Conservation (phyloP, 2,888 invertebrate species). For the Eumacrocentrus americanus region DNA sequence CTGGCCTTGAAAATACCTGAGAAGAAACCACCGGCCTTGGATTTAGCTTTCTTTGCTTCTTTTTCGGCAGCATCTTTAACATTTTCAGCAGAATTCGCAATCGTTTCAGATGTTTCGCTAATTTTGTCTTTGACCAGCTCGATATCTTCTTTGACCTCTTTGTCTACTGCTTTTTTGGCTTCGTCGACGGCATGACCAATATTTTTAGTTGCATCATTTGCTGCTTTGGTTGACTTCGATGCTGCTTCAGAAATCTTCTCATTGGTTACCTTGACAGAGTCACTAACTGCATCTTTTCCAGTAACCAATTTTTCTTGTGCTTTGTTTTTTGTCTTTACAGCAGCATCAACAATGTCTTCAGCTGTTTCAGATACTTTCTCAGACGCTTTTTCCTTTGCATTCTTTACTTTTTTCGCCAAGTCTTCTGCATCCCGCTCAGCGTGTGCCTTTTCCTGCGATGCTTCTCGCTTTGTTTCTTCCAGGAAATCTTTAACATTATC, state of each 20-base stretch:
- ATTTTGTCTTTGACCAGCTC: slow-evolving; percentile 31
- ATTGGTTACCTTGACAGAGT: slow-evolving; percentile 57
- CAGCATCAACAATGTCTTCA: slow-evolving; percentile 57
- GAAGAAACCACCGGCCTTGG: slow-evolving; percentile 44
- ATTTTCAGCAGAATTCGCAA: slow-evolving; percentile 24
- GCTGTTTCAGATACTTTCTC: slow-evolving; percentile 12
- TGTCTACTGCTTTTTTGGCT: slow-evolving; percentile 29
- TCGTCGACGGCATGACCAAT: slow-evolving; percentile 15
- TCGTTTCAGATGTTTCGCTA: slow-evolving; percentile 13
- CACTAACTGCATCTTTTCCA: slow-evolving; percentile 39
- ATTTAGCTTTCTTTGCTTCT: slow-evolving; percentile 44
- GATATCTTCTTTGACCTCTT: slow-evolving; percentile 37
- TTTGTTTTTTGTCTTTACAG: slow-evolving; percentile 64
- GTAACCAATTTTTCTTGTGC: slow-evolving; percentile 50
- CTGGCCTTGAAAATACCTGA: slow-evolving; percentile 47
- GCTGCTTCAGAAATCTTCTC: slow-evolving; percentile 17
- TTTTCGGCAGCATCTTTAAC: slow-evolving; percentile 32
- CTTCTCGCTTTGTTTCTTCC: slow-evolving; percentile 37
- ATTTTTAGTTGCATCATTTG: slow-evolving; percentile 11
- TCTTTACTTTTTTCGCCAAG: slow-evolving; percentile 20
- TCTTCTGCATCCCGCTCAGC: slow-evolving; percentile 31
- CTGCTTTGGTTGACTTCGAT: slow-evolving; percentile 16
- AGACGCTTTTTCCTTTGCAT: slow-evolving; percentile 45
- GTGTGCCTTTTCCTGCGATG: slow-evolving; percentile 33
- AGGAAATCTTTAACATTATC: slow-evolving; percentile 35